phyloP scores from a whole-genome alignment of 2,113 vertebrate genomes.

The Ictalurus punctatus region DNA sequence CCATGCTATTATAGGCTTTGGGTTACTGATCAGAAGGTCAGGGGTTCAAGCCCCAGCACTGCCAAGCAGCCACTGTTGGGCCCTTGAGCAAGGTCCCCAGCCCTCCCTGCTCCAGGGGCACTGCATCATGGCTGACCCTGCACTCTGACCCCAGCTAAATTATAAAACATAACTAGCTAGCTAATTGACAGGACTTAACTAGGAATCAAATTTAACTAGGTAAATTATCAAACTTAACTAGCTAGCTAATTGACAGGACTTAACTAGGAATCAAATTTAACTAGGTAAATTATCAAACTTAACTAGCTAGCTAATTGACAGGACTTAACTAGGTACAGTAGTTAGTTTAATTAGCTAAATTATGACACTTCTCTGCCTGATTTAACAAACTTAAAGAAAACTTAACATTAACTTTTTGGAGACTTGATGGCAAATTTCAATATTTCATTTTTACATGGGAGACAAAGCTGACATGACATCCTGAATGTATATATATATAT shows the following conservation, averaged over 20 bases:
- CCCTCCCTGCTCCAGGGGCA: too few species aligned
- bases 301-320: background rate
- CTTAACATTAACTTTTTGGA: background rate
- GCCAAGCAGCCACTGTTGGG: too few species aligned
- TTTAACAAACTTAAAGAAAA: background rate
- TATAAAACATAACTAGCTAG: too few species aligned
- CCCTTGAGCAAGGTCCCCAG: too few species aligned
- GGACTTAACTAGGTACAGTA: background rate
- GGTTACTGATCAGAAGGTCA: too few species aligned
- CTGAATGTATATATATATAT: background rate
- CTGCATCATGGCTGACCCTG: too few species aligned
- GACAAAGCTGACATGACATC: too few species aligned
- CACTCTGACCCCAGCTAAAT: too few species aligned
- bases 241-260: background rate
- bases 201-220: too few species aligned
- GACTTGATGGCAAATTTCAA: background rate
- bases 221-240: background rate
- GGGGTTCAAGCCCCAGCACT: too few species aligned
- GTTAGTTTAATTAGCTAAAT: background rate
- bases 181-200: too few species aligned
- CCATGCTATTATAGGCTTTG: background rate
- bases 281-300: background rate
- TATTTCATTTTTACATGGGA: too few species aligned
- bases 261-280: background rate
- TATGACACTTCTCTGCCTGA: background rate